Base-by-base conservation (phyloP, 2,888 invertebrate species). In the Calliopum simillimum region DNA sequence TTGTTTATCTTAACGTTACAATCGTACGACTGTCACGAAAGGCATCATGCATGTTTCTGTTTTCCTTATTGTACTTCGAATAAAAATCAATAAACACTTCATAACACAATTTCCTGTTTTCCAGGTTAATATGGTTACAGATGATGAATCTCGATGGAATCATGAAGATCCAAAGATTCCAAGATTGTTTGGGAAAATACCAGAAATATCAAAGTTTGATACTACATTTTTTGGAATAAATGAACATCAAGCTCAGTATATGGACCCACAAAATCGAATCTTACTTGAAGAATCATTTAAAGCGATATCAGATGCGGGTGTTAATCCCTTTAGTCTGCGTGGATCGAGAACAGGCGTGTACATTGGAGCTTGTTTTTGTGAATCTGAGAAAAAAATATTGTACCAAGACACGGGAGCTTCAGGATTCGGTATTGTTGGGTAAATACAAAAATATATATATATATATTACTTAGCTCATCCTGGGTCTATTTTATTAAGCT, bases 71-170 rank as follows among this genome's bases (percentile, higher is more conserved):
- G 6, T 8, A 8, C 33, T 33, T 33, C 8, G 2, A 33, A 5
- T 33, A 33, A 33, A 5, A 33, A 33, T 33, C 1, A 8, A 33
- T 33, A 33, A 33, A 33, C 1, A 8, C 4, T 3, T 33, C 8
- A 33, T 1, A 33, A 6, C 8, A 33, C 8, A 33, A 6, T 33
- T 14, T 1, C 16, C 6, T 53, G 12, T 16, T 23, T 53, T 53
- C 19, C 43, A 92, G 87, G 90, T 93, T 75, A 95, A 97, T 80
- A 90, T 97, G 88, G 91, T 96, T 71, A 93, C 94, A 65, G 93
- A 91, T n/a, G 93, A 93, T 79, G 90, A 90, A 72, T 88, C 91
- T 61, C 88, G 95, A 76, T 96, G 94, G 95, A 88, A 89, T 72
- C 87, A 89, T 21, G 87, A 88, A n/a, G 90, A 92, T 78, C 90